Conservation (phyloP, 2,797 vertebrate species). For the Chaunax sp. region DNA sequence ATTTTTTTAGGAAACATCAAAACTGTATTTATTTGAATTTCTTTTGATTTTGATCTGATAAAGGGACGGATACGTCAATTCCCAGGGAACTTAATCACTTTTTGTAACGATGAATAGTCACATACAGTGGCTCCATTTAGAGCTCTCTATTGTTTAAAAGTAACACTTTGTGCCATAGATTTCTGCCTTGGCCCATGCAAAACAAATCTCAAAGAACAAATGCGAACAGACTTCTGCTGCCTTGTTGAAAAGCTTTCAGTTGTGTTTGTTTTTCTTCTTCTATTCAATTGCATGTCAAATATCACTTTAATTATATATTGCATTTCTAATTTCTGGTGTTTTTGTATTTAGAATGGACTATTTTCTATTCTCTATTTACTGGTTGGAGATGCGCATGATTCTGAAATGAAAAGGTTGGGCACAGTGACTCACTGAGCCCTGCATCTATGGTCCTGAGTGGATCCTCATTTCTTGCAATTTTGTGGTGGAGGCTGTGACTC, state of each 20-base stretch:
- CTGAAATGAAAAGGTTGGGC: slow-evolving; percentile 31
- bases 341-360: not conserved
- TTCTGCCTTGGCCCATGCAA: not conserved
- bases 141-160: slow-evolving; percentile 10
- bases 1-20: no score
- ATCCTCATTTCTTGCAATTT: slow-evolving; percentile 46
- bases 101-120: slow-evolving; percentile 18
- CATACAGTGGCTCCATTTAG: slow-evolving; percentile 19
- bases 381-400: slow-evolving; percentile 30
- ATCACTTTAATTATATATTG: slow-evolving; percentile 10
- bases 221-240: no score
- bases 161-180: no score
- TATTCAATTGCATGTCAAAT: not conserved
- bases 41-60: not conserved
- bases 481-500: slow-evolving; percentile 59
- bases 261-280: not conserved
- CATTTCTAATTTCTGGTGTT: not conserved
- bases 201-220: not conserved
- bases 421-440: slow-evolving; percentile 38
- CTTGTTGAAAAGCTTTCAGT: no score
- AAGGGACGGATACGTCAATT: not conserved
- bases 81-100: slow-evolving; percentile 16
- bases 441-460: slow-evolving; percentile 36
- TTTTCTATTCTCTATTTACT: slow-evolving; percentile 16
- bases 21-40: not conserved